Evolutionary conservation across 2,797 vertebrate genomes (phyloP).

Genomic region (Myotis myotis): DNA sequence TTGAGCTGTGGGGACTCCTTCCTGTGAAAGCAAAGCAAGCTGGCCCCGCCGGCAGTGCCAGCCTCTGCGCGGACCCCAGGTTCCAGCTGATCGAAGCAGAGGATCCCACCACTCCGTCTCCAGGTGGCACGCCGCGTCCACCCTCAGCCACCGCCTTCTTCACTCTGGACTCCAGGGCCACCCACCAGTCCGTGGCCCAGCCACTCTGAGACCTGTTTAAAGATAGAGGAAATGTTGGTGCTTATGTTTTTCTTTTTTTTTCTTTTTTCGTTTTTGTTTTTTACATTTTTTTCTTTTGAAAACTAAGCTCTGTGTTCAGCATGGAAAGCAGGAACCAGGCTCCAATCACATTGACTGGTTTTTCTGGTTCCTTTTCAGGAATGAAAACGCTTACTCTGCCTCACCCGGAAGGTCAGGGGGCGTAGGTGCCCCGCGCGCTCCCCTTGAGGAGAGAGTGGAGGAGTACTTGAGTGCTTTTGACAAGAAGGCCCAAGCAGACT

Average conservation of each 20-base stretch:
- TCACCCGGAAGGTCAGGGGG: slow-evolving; percentile 81
- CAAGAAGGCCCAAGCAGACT: slow-evolving; percentile 85
- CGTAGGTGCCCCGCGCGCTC: slow-evolving; percentile 85
- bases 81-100: slow-evolving; percentile 58
- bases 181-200: slow-evolving; percentile 16
- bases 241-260: slow-evolving; percentile 58
- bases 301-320: slow-evolving; percentile 71
- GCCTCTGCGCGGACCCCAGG: neutral
- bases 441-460: slow-evolving; percentile 90
- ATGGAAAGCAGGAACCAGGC: slow-evolving; percentile 66
- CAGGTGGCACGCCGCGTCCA: neutral
- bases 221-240: slow-evolving; percentile 66
- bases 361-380: slow-evolving; percentile 86
- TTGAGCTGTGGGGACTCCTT: neutral
- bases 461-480: slow-evolving; percentile 90
- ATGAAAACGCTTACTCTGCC: slow-evolving; percentile 86
- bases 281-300: slow-evolving; percentile 45
- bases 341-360: slow-evolving; percentile 74
- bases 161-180: slow-evolving; percentile 50
- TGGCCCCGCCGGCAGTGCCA: neutral
- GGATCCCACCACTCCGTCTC: slow-evolving; percentile 46
- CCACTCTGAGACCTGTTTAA: slow-evolving; percentile 56
- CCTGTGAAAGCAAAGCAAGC: neutral
- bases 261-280: neutral
- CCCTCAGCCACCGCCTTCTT: neutral